phyloP scores from a whole-genome alignment of 2,113 vertebrate species.

The Lophochroa leadbeateri region DNA sequence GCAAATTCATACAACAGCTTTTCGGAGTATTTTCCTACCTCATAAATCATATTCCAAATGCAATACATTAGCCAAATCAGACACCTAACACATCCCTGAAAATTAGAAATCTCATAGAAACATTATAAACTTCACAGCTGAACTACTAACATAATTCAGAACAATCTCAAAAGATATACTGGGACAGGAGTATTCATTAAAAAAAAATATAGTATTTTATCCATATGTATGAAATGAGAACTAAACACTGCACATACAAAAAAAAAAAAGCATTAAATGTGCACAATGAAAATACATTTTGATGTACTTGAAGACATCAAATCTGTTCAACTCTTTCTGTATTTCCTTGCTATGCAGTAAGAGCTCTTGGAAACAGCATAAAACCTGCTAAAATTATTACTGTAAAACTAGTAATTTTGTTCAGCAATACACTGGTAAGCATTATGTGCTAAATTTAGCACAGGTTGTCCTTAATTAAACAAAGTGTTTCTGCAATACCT shows the following conservation, averaged over 20 bases:
- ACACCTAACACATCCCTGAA: not conserved
- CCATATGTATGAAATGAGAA: not conserved
- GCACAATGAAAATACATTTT: not conserved
- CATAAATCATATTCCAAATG: not conserved
- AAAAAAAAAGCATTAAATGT: not conserved
- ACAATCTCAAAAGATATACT: not conserved
- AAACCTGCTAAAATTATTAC: not conserved
- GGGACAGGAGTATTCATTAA: not conserved
- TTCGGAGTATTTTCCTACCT: not conserved
- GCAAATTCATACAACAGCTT: not conserved
- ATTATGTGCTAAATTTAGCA: not conserved
- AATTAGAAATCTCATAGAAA: not conserved
- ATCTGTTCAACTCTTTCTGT: not conserved
- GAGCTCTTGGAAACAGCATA: not conserved
- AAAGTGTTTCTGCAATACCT: not conserved
- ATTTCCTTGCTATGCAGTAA: not conserved
- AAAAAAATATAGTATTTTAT: not conserved
- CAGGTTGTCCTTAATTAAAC: not conserved
- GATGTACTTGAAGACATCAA: not conserved
- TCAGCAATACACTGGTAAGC: not conserved
- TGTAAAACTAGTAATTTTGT: not conserved
- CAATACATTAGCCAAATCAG: not conserved
- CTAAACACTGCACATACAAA: not conserved
- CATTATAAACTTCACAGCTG: not conserved
- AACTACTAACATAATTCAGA: not conserved